Conservation (phyloP, 1,140 invertebrate genomes). For the Orius insidiosus region DNA sequence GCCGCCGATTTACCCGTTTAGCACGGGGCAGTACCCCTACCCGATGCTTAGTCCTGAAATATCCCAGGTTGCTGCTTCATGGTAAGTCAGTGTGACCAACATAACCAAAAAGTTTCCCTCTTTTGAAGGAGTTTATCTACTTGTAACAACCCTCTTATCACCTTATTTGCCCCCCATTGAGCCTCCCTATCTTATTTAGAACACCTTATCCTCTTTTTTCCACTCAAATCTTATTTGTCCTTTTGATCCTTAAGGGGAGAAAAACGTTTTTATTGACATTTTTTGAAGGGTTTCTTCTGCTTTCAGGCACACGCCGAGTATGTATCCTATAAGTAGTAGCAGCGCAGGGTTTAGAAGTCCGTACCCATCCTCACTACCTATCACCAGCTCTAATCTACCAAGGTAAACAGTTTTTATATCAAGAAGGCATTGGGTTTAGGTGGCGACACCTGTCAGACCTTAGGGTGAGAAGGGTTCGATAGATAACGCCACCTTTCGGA, state of each 20-base stretch:
- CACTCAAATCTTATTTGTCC: constrained; percentile 2
- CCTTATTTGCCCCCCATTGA: too few relatives aligned
- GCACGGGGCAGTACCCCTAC: constrained; percentile 74
- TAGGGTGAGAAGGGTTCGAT: too few relatives aligned
- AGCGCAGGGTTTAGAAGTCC: constrained; percentile 66
- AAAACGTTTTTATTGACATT: not conserved
- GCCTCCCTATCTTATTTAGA: too few relatives aligned
- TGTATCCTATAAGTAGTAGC: constrained; percentile 56
- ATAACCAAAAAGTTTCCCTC: too few relatives aligned
- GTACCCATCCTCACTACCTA: constrained; percentile 77
- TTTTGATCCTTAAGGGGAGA: not conserved
- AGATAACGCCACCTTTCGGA: too few relatives aligned
- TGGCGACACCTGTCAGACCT: too few relatives aligned
- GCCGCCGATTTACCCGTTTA: constrained; percentile 79
- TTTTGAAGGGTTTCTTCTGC: constrained; percentile 11
- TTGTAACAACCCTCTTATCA: too few relatives aligned
- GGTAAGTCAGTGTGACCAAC: constrained; percentile 43
- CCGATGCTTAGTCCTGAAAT: constrained; percentile 88
- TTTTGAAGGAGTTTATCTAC: too few relatives aligned
- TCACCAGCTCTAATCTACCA: constrained; percentile 72
- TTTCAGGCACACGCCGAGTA: constrained; percentile 77
- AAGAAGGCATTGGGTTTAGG: too few relatives aligned
- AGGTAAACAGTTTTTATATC: constrained; percentile 43
- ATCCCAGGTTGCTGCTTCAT: constrained; percentile 78
- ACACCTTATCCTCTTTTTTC: not conserved